A percentile compares a stretch with the other conserved stretches of the same genome.
Evolutionary conservation across 2,797 vertebrate genomes (phyloP).

Genomic region (Macropodus opercularis): DNA sequence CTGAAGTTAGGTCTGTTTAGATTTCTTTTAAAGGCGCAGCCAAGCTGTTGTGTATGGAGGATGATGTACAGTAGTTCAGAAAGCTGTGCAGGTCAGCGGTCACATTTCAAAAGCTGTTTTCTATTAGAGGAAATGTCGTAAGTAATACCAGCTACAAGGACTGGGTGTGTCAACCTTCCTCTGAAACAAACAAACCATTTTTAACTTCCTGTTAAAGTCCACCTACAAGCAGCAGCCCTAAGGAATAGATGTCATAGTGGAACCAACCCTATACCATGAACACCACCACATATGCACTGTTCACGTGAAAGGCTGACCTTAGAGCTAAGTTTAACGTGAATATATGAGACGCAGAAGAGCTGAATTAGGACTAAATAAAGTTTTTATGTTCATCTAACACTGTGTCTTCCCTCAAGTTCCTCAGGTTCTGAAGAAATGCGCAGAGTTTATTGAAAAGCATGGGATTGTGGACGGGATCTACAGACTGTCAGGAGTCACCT

Average conservation of each 20-base stretch:
- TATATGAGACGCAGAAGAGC: neutral
- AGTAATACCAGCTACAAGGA: constrained; percentile 85
- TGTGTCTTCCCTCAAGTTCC: constrained; percentile 83
- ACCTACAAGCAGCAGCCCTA: constrained; percentile 77
- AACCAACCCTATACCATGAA: constrained; percentile 56
- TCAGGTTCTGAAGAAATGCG: constrained; percentile 93
- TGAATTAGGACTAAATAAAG: neutral
- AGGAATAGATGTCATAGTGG: constrained; percentile 66
- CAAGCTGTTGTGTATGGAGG: constrained; percentile 39
- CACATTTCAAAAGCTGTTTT: constrained; percentile 80
- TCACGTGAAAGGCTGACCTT: no score
- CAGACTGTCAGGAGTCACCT: constrained; percentile 95
- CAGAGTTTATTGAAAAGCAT: constrained; percentile 95
- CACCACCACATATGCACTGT: constrained; percentile 26
- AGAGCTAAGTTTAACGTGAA: neutral
- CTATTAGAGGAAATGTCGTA: constrained; percentile 87
- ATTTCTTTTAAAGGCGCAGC: neutral
- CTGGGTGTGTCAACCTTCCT: constrained; percentile 87
- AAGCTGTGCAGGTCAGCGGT: constrained; percentile 65
- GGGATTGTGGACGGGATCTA: constrained; percentile 98
- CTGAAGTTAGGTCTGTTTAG: constrained; percentile 3
- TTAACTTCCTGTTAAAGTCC: constrained; percentile 84
- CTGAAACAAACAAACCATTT: constrained; percentile 89
- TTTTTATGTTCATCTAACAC: neutral
- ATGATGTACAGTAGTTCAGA: constrained; percentile 52